These are phyloP conservation scores for Caranx melampygus DNA, from an alignment of 2,113 vertebrate genomes.

Conservation along the genomic window DNA sequence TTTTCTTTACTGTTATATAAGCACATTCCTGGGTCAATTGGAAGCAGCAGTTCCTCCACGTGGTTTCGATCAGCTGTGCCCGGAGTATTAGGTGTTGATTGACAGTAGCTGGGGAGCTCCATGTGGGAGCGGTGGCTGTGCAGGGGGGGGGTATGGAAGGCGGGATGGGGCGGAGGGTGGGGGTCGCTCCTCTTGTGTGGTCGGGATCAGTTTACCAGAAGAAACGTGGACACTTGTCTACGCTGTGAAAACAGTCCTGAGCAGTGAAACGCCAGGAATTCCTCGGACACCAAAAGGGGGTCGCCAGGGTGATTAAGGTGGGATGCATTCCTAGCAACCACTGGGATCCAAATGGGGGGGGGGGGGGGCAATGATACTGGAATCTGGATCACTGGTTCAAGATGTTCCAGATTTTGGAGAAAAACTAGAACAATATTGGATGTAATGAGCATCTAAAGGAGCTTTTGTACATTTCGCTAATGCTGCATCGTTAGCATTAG, in stretches of 20 bases:
- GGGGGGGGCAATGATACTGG: not conserved
- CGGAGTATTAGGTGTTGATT: constrained; percentile 25
- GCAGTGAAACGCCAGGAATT: constrained; percentile 43
- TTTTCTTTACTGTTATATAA: constrained; percentile 20
- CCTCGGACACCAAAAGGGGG: constrained; percentile 38
- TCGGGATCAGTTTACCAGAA: constrained; percentile 63
- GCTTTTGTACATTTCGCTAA: no score
- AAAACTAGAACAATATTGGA: not conserved
- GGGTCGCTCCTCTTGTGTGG: constrained; percentile 66
- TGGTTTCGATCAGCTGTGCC: constrained; percentile 58
- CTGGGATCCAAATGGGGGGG: not conserved
- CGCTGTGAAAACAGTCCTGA: constrained; percentile 50
- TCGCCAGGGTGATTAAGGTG: constrained; percentile 47
- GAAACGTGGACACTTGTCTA: constrained; percentile 46
- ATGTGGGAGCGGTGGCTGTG: not conserved
- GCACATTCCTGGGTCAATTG: constrained; percentile 49
- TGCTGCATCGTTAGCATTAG: no score
- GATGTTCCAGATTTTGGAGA: not conserved
- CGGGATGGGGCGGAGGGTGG: not conserved
- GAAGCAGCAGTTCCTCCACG: constrained; percentile 36
- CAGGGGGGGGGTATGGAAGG: not conserved
- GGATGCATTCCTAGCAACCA: constrained; percentile 45
- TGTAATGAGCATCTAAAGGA: no score
- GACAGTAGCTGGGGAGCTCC: constrained; percentile 15
- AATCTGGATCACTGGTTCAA: constrained; percentile 1